Evolutionary conservation across 2,113 vertebrate genomes (phyloP).

Genomic region (Anolis sagrei): DNA sequence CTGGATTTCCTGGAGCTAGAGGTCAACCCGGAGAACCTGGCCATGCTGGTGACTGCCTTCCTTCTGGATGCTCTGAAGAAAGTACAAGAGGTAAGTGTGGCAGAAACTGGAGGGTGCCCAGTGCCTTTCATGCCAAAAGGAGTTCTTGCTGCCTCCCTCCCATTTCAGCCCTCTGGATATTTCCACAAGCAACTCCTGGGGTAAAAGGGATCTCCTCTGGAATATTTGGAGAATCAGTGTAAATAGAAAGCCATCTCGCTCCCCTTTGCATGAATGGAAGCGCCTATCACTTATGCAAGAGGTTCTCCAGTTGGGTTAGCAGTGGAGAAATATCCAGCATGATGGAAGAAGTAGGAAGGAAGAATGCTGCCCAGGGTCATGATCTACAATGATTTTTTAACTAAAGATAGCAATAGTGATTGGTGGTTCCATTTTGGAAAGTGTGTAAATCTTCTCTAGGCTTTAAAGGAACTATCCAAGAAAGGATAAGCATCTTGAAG

Average conservation of each 20-base stretch:
- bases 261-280: neutral
- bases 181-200: neutral
- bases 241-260: neutral
- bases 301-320: neutral
- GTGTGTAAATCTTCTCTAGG: too few relatives aligned
- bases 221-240: neutral
- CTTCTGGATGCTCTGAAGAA: conserved; percentile 76
- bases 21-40: conserved; percentile 83
- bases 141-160: too few relatives aligned
- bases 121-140: neutral
- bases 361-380: neutral
- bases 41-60: conserved; percentile 80
- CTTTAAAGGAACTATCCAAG: too few relatives aligned
- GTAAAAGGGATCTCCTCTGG: too few relatives aligned
- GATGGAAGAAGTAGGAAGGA: neutral
- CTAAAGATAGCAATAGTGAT: too few relatives aligned
- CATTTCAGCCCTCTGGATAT: neutral
- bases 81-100: conserved; percentile 61
- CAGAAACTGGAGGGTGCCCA: neutral
- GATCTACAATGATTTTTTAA: neutral
- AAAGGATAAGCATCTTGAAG: too few relatives aligned
- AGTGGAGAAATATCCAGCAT: neutral
- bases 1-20: conserved; percentile 72
- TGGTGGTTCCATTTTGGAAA: too few relatives aligned
- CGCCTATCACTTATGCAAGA: neutral